Evolutionary conservation across 2,113 vertebrate species (phyloP).

Genomic region (Laticauda colubrina): DNA sequence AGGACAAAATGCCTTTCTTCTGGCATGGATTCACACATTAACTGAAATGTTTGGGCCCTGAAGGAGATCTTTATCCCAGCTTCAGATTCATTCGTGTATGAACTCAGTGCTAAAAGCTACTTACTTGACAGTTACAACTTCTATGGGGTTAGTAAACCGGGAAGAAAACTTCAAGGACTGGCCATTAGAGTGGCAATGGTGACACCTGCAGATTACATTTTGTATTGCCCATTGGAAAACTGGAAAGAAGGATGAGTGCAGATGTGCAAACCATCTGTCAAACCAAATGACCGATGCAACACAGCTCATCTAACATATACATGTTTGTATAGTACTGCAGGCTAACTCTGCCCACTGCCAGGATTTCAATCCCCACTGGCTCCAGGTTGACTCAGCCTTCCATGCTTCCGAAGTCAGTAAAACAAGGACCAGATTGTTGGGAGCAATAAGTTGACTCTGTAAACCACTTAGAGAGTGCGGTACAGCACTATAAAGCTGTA

Average conservation of each 20-base stretch:
- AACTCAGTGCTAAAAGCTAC: background rate
- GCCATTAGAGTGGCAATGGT: constrained; percentile 45
- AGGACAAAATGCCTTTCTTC: background rate
- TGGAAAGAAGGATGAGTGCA: background rate
- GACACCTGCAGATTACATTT: constrained; percentile 62
- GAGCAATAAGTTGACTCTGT: background rate
- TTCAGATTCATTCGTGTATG: background rate
- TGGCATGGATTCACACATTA: constrained; percentile 34
- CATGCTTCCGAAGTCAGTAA: background rate
- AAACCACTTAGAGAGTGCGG: background rate
- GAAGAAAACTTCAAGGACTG: background rate
- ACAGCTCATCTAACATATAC: background rate
- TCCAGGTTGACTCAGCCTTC: background rate
- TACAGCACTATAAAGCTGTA: background rate
- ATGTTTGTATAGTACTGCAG: background rate
- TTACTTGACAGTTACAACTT: background rate
- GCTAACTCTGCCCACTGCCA: background rate
- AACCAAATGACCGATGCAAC: background rate
- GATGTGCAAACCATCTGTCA: background rate
- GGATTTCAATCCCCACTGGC: background rate
- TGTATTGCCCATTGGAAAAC: background rate
- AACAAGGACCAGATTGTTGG: background rate
- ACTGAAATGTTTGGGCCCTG: constrained; percentile 37
- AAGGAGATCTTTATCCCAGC: background rate
- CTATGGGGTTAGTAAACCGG: background rate